Conservation (phyloP, 2,797 vertebrate species). For the Acanthornis magna region DNA sequence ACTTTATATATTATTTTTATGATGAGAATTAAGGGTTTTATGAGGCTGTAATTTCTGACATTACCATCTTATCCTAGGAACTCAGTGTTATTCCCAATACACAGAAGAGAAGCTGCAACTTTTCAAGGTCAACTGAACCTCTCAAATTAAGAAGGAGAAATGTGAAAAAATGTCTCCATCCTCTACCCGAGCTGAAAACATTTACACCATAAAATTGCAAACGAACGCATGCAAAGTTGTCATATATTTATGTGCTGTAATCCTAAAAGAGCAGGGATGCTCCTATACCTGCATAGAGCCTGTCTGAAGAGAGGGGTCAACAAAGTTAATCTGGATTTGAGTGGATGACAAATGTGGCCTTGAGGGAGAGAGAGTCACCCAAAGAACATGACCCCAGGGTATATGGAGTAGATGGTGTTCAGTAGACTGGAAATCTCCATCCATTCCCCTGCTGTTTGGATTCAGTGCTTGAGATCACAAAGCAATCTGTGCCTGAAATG, state of each 20-base stretch:
- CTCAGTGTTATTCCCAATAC: slow-evolving; percentile 51
- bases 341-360: not conserved
- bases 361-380: not conserved
- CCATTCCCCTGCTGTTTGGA: not conserved
- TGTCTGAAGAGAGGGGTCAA: accelerated
- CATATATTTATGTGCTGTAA: not conserved
- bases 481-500: not conserved
- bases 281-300: not conserved
- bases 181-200: not conserved
- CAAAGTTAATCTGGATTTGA: not conserved
- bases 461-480: not conserved
- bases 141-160: not conserved
- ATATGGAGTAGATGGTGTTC: not conserved
- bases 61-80: slow-evolving; percentile 70
- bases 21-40: slow-evolving; percentile 77
- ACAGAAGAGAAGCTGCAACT: slow-evolving; percentile 42
- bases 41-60: slow-evolving; percentile 78
- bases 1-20: slow-evolving; percentile 83
- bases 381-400: not conserved
- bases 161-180: not conserved
- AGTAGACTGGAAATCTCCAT: not conserved
- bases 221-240: not conserved
- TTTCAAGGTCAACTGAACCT: slow-evolving; percentile 72
- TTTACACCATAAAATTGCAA: not conserved
- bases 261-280: not conserved